Evolutionary conservation across 1,140 invertebrate genomes (phyloP), one percentile per base, ranked within the genome.

Genomic region (Dryas iulia): DNA sequence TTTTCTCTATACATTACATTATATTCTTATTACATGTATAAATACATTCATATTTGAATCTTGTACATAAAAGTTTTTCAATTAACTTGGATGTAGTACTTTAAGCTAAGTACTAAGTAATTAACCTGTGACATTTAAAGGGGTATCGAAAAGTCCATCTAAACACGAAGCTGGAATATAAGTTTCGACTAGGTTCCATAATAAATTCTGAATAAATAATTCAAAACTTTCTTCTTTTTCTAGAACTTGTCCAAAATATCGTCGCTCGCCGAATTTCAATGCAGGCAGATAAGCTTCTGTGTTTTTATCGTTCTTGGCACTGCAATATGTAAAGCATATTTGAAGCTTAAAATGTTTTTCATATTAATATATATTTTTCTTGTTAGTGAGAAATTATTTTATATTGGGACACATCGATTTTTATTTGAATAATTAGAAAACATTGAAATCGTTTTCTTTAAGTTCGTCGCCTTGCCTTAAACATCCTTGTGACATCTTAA

Each of bases 301-400:
- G 52, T 74, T 76, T 64, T 82, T 87, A 33, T 87, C 85, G 28
- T 77, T 82, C 66, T 79, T 90, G 0, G 86, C 84, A 72, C 84
- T 88, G 7, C 6, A 47, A 21, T 7, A 21, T 21, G n/a, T n/a
- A n/a, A n/a, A n/a, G n/a, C 14, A 21, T 18, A 39, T 1, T 14
- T 1, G 8, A 21, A 18, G 11, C n/a, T n/a, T n/a, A 39, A 14
- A 39, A 35, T 21, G 14, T 8, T 18, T 18, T 39, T 39, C 2
- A 39, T 39, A 2, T 39, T 39, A n/a, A 8, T 2, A 39, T 6
- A 35, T n/a, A n/a, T n/a, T n/a, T n/a, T n/a, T n/a, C n/a, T n/a
- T n/a, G n/a, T n/a, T n/a, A n/a, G n/a, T n/a, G n/a, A n/a, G n/a
- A n/a, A n/a, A n/a, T n/a, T n/a, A n/a, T n/a, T n/a, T n/a, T n/a